Conservation (phyloP, 1,140 invertebrate species). For the Drosophila mauritiana region DNA sequence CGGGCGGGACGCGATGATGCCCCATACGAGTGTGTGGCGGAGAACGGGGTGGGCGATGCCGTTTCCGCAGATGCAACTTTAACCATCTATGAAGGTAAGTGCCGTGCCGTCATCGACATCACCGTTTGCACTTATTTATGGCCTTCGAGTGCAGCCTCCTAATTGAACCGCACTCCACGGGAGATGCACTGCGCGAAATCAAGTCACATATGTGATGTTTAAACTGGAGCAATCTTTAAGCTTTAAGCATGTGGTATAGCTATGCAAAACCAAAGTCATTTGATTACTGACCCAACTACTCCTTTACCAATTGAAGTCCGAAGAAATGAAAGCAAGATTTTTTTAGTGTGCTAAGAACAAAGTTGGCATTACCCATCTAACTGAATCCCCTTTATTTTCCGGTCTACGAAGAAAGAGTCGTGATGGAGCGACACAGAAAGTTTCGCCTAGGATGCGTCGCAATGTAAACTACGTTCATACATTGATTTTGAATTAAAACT, state of each 20-base stretch:
- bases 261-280: too few relatives aligned
- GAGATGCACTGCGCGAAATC: slow-evolving; percentile 15
- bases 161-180: slow-evolving; percentile 33
- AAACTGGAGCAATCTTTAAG: too few relatives aligned
- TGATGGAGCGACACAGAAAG: slow-evolving; percentile 56
- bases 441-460: slow-evolving; percentile 66
- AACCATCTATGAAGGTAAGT: slow-evolving; percentile 93
- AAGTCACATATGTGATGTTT: too few relatives aligned
- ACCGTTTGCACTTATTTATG: slow-evolving; percentile 37
- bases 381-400: slow-evolving; percentile 19
- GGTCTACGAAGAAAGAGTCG: slow-evolving; percentile 8
- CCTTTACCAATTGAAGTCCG: too few relatives aligned
- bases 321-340: not conserved
- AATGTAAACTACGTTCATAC: slow-evolving; percentile 82
- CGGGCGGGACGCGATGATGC: slow-evolving; percentile 93
- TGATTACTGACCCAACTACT: too few relatives aligned
- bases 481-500: slow-evolving; percentile 83
- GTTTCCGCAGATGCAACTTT: slow-evolving; percentile 95
- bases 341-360: not conserved
- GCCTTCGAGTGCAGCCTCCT: slow-evolving; percentile 35
- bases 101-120: slow-evolving; percentile 46
- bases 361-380: slow-evolving; percentile 7
- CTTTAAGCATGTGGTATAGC: too few relatives aligned
- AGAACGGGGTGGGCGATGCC: slow-evolving; percentile 97
- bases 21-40: slow-evolving; percentile 97